Conservation (phyloP, 1,140 invertebrate species). For the Andricus grossulariae region DNA sequence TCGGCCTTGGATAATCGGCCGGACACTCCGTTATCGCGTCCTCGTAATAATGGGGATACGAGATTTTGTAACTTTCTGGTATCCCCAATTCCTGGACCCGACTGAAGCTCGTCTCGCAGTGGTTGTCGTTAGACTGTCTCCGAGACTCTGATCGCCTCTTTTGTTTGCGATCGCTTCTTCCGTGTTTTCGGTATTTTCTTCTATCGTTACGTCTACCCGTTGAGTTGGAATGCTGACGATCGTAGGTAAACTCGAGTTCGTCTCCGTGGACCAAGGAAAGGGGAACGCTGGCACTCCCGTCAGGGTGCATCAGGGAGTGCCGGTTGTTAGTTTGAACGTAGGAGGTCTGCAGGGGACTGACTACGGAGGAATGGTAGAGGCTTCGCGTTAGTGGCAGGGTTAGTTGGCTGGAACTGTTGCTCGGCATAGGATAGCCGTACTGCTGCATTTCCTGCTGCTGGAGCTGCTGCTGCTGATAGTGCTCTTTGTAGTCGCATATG, state of each 20-base stretch:
- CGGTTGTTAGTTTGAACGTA: conserved; percentile 65
- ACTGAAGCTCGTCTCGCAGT: conserved; percentile 65
- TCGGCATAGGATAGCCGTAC: conserved; percentile 70
- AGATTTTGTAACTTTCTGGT: conserved; percentile 70
- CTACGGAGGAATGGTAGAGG: conserved; percentile 69
- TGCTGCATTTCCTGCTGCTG: conserved; percentile 72
- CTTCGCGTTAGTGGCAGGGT: conserved; percentile 71
- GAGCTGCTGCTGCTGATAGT: conserved; percentile 68
- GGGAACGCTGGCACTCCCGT: conserved; percentile 43
- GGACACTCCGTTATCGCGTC: conserved; percentile 65
- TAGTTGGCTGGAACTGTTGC: conserved; percentile 73
- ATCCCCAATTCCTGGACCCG: conserved; percentile 67
- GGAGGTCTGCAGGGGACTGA: conserved; percentile 69
- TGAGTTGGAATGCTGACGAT: conserved; percentile 53
- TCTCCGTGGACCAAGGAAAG: conserved; percentile 47
- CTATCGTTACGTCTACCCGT: conserved; percentile 64
- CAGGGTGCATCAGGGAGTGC: conserved; percentile 54
- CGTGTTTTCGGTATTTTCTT: conserved; percentile 69
- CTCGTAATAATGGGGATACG: conserved; percentile 72
- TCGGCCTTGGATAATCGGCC: conserved; percentile 54
- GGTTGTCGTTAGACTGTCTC: conserved; percentile 36
- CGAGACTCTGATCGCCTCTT: conserved; percentile 44
- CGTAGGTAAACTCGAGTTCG: conserved; percentile 43
- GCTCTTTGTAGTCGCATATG: conserved; percentile 73
- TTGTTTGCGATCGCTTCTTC: conserved; percentile 64